phyloP scores from a whole-genome alignment of 2,888 invertebrate species.

The Prostheceraeus crozeri region DNA sequence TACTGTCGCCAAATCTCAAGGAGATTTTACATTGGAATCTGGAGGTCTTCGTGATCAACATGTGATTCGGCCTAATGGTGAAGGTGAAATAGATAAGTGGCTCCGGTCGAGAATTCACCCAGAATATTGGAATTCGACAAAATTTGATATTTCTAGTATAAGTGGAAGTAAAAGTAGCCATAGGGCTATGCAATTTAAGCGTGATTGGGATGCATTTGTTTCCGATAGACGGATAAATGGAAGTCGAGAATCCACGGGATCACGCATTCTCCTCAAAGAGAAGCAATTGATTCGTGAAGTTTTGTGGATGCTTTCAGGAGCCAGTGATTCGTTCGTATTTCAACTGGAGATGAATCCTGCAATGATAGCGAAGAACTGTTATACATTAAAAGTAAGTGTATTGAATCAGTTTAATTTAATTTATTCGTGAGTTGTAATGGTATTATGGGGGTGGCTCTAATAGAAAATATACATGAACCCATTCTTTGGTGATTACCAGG shows the following conservation, averaged over 20 bases:
- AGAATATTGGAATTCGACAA: constrained; percentile 2
- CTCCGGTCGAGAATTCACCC: not conserved
- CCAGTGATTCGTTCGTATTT: constrained; percentile 7
- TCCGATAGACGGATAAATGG: too few relatives aligned
- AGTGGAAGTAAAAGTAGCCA: too few relatives aligned
- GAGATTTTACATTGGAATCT: too few relatives aligned
- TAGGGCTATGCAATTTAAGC: not conserved
- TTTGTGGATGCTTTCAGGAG: constrained; percentile 15
- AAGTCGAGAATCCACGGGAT: not conserved
- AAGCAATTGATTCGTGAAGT: not conserved
- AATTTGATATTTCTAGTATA: not conserved
- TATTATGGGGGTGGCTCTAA: too few relatives aligned
- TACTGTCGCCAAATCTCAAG: too few relatives aligned
- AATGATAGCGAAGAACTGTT: constrained; percentile 3
- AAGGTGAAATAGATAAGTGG: not conserved
- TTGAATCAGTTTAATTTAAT: too few relatives aligned
- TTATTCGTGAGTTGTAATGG: too few relatives aligned
- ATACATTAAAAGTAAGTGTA: too few relatives aligned
- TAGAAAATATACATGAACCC: too few relatives aligned
- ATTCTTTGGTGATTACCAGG: too few relatives aligned
- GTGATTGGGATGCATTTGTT: constrained; percentile 2
- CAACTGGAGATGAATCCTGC: not conserved
- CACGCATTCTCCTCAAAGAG: not conserved
- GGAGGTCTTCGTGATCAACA: not conserved
- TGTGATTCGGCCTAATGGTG: not conserved